Conservation (phyloP, 2,113 vertebrate genomes). For the Upupa epops region DNA sequence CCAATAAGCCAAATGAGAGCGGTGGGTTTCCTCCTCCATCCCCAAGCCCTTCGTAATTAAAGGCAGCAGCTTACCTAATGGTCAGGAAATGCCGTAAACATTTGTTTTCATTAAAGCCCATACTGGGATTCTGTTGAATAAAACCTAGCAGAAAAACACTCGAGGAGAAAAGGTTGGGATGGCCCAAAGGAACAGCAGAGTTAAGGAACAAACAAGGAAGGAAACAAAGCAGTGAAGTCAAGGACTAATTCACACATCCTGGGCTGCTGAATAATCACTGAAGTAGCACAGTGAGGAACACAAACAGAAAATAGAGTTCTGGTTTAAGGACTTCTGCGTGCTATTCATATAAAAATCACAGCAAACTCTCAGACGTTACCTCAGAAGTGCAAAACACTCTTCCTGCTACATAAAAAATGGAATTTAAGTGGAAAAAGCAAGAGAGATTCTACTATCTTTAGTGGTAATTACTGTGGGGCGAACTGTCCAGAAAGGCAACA, state of each 20-base stretch:
- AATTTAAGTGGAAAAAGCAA: neutral
- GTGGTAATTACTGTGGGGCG: rapidly evolving
- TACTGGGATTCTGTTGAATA: conserved; percentile 7
- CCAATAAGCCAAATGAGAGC: conserved; percentile 1
- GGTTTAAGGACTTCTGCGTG: neutral
- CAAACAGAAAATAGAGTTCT: neutral
- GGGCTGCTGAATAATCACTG: neutral
- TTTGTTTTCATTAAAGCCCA: conserved; percentile 45
- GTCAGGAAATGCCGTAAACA: neutral
- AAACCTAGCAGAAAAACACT: conserved; percentile 34
- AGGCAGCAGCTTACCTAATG: conserved; percentile 35
- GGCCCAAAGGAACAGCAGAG: neutral
- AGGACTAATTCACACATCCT: neutral
- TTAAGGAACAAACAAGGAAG: neutral
- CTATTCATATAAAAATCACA: neutral
- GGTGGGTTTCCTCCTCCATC: conserved; percentile 17
- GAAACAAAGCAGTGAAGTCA: conserved; percentile 18
- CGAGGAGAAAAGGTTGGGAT: neutral
- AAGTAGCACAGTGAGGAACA: neutral
- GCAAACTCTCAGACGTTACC: neutral
- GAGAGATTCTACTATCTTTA: neutral
- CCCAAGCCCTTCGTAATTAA: conserved; percentile 11
- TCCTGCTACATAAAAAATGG: neutral
- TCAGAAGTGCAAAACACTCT: neutral
- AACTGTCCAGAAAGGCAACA: neutral